A percentile compares a stretch with the other conserved stretches of the same genome.
Evolutionary conservation across 2,113 vertebrate species (phyloP).

Genomic region (Paratilapia polleni): DNA sequence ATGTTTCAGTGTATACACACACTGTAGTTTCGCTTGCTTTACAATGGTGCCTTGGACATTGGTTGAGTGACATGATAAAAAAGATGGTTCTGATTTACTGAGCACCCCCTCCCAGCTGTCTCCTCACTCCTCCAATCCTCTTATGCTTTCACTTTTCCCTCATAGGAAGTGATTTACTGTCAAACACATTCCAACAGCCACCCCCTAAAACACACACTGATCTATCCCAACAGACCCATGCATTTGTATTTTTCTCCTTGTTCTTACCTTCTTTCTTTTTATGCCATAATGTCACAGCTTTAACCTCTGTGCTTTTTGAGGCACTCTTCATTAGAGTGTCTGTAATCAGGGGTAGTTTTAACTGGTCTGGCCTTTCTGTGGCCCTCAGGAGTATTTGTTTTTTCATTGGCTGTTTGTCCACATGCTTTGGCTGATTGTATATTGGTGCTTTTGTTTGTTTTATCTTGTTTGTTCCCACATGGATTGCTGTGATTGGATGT

Average conservation of each 20-base stretch:
- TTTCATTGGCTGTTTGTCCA: background rate
- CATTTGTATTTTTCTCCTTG: constrained; percentile 20
- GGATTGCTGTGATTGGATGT: background rate
- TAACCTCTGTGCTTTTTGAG: background rate
- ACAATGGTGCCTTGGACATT: background rate
- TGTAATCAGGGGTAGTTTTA: constrained; percentile 4
- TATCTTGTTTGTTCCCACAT: background rate
- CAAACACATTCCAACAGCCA: constrained; percentile 61
- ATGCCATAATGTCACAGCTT: background rate
- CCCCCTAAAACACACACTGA: constrained; percentile 18
- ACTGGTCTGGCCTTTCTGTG: background rate
- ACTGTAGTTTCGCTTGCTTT: background rate
- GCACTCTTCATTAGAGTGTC: background rate
- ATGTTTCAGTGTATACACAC: background rate
- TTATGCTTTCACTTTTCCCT: constrained; percentile 52
- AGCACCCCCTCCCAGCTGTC: background rate
- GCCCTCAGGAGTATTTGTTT: background rate
- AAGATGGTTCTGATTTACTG: constrained; percentile 50
- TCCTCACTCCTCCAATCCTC: constrained; percentile 6
- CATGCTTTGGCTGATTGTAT: background rate
- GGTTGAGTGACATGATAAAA: background rate
- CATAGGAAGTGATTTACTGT: constrained; percentile 68
- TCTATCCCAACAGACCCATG: constrained; percentile 9
- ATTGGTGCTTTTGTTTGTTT: background rate
- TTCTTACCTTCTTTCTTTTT: constrained; percentile 10